These are phyloP conservation scores for Ecdyonurus torrentis DNA, from an alignment of 2,888 invertebrate genomes.

Conservation along the genomic window DNA sequence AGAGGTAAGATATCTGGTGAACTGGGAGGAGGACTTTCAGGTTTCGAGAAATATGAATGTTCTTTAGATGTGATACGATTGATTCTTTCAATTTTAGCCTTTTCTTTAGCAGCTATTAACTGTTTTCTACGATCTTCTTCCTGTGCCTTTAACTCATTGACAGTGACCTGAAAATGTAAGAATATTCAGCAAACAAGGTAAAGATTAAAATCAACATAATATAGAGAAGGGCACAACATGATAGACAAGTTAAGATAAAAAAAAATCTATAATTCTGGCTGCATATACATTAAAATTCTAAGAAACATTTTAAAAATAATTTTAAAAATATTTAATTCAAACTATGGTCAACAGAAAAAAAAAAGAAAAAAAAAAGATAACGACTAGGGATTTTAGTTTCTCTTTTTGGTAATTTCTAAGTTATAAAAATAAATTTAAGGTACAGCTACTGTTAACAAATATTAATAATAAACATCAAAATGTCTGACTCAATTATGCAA, in stretches of 20 bases:
- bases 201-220: too few species aligned
- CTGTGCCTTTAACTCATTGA: conserved; percentile 11
- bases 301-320: background rate
- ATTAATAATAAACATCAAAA: background rate
- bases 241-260: too few species aligned
- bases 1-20: background rate
- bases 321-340: too few species aligned
- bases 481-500: background rate
- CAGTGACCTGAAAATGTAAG: conserved; percentile 8
- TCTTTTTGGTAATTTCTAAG: too few species aligned
- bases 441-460: background rate
- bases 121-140: conserved; percentile 8
- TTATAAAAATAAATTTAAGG: background rate
- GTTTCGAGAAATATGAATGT: conserved; percentile 8
- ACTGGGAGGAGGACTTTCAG: background rate
- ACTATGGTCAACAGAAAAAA: too few species aligned
- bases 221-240: too few species aligned
- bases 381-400: too few species aligned
- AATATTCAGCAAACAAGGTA: too few species aligned
- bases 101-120: conserved; percentile 3
- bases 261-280: too few species aligned
- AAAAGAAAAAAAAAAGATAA: too few species aligned
- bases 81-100: conserved; percentile 6
- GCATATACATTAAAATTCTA: background rate
- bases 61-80: conserved; percentile 6